Base-by-base conservation (phyloP, 1,140 invertebrate species). In the Drosophila repletoides region DNA sequence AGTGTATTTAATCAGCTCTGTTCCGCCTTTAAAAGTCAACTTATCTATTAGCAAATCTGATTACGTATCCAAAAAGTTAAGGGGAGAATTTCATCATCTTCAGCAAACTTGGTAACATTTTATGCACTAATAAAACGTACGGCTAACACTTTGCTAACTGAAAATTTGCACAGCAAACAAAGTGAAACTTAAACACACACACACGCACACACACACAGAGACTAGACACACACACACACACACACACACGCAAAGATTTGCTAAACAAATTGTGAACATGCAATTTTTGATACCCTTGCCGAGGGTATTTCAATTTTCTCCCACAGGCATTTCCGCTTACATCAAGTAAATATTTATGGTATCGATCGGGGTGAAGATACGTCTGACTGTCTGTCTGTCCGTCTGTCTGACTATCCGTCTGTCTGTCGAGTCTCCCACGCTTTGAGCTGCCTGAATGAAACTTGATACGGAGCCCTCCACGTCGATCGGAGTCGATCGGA, bases 241-340 rank as follows among this genome's bases (percentile, higher is more conserved):
- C 36, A 14, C 17, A 43, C 38, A 41, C 38, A 4, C 9, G 5
- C 24, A 60, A 53, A 5, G 17, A 29, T 56, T 40, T 63, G 53
- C 59, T 77, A 53, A 67, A 61, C 58, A 64, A 69, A 74, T 72
- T 72, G 51, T 76, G 56, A 53, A 45, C 64, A 56, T 63, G 51
- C 79, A 69, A 68, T 61, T 65, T 64, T n/a, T n/a, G n/a, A n/a
- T n/a, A n/a, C n/a, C n/a, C n/a, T n/a, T n/a, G n/a, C n/a, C n/a
- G n/a, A n/a, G n/a, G n/a, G n/a, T n/a, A n/a, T n/a, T n/a, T n/a
- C n/a, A n/a, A n/a, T n/a, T n/a, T n/a, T n/a, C n/a, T n/a, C n/a
- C n/a, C n/a, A n/a, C n/a, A n/a, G n/a, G n/a, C n/a, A n/a, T n/a
- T n/a, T n/a, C n/a, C n/a, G n/a, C n/a, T n/a, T n/a, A n/a, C n/a